Conservation (phyloP, 37 sponge, comb jelly and placozoan genomes). For the Chondrosia reniformis region DNA sequence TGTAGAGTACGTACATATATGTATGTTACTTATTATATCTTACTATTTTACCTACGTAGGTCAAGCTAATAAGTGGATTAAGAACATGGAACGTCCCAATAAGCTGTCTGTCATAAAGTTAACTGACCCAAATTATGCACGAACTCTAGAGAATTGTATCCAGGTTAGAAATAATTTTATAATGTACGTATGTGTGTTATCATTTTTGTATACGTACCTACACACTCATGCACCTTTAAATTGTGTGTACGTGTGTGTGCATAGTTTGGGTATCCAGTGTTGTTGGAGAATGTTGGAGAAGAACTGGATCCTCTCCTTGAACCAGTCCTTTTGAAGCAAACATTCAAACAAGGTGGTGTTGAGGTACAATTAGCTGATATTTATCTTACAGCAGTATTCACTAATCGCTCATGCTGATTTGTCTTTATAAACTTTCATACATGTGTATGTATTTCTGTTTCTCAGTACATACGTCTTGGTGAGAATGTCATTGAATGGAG, state of each 20-base stretch:
- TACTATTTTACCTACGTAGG: constrained; percentile 28
- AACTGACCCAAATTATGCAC: constrained; percentile 91
- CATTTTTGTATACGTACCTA: no score
- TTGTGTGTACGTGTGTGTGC: no score
- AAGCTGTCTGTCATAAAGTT: constrained; percentile 93
- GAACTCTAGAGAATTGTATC: constrained; percentile 97
- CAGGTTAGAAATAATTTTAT: constrained; percentile 35
- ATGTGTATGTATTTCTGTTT: neutral
- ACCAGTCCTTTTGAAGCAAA: constrained; percentile 92
- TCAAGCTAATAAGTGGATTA: constrained; percentile 99
- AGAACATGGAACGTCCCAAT: constrained; percentile 96
- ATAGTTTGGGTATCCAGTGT: constrained; percentile 88
- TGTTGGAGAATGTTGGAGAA: constrained; percentile 92
- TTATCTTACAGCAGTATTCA: no score
- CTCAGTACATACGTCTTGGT: constrained; percentile 85
- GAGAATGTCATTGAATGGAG: constrained; percentile 97
- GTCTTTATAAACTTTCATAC: no score
- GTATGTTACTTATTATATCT: neutral
- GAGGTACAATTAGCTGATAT: no score
- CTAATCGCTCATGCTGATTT: no score
- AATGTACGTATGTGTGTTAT: no score
- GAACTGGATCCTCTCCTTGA: constrained; percentile 98
- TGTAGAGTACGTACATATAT: neutral
- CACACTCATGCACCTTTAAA: no score
- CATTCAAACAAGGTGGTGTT: constrained; percentile 90